phyloP scores from a whole-genome alignment of 2,888 invertebrate genomes.

The Drosophila pegasa region DNA sequence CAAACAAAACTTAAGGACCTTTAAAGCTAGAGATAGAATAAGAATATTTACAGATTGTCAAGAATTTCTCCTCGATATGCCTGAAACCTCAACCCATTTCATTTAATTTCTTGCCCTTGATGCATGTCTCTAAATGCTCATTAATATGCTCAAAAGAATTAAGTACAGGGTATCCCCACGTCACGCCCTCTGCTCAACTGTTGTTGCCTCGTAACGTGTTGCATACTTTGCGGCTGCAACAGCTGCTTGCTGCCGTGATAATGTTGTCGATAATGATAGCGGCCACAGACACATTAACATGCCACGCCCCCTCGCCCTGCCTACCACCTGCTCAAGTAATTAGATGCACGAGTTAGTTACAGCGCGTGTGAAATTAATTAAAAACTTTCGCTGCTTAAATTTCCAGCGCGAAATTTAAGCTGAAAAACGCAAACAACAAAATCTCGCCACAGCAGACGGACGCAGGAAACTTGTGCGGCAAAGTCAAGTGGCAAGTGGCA shows the following conservation, averaged over 20 bases:
- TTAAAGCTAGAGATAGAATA: too few relatives aligned
- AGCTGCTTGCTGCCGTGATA: conserved; percentile 57
- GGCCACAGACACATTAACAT: conserved; percentile 72
- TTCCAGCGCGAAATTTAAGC: conserved; percentile 40
- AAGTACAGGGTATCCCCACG: neutral
- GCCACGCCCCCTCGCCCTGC: neutral
- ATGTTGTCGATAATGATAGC: conserved; percentile 71
- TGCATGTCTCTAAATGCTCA: too few relatives aligned
- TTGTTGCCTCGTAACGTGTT: conserved; percentile 56
- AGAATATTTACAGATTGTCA: too few relatives aligned
- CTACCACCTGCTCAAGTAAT: conserved; percentile 64
- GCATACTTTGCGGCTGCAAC: conserved; percentile 75
- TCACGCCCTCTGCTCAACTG: conserved; percentile 3
- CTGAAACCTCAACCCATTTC: too few relatives aligned
- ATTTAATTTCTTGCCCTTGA: too few relatives aligned
- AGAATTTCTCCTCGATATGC: too few relatives aligned
- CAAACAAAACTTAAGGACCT: too few relatives aligned
- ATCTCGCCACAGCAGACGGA: conserved; percentile 23
- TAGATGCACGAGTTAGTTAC: conserved; percentile 69
- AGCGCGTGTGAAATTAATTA: conserved; percentile 72
- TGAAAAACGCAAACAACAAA: conserved; percentile 11
- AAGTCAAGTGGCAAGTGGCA: conserved; percentile 59
- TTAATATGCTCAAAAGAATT: neutral
- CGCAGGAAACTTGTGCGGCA: conserved; percentile 43
- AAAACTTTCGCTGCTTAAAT: conserved; percentile 72